Base-by-base conservation (phyloP, 2,797 vertebrate genomes). In the Microtus agrestis region DNA sequence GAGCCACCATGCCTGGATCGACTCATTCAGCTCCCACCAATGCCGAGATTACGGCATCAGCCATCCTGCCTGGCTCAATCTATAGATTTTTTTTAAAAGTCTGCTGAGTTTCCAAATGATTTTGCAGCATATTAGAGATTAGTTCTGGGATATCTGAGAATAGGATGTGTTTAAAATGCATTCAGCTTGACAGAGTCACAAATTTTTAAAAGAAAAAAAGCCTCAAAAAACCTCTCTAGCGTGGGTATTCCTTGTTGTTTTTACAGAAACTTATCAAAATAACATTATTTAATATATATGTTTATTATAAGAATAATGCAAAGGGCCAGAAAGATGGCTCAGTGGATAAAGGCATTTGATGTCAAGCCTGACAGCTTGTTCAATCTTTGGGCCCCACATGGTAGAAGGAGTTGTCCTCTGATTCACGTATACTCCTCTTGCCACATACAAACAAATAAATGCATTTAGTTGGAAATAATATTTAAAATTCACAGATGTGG, bases 261-360 rank as follows among this genome's bases (percentile, higher is more conserved):
- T 86, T 51, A 46, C 29, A 92, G 31, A 13, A 93, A 92, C 77
- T 82, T 71, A 82, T 69, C 67, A 14, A 97, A 93, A 84, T 91
- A 85, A 93, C 92, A 82, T 59, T 80, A 48, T 86, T 93, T 93
- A 40, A 91, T 69, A 74, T 6, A 54, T 8, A 59, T 46, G 25
- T 5, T 29, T 71, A 71, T 54, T 29, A 71, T 54, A 71, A 87
- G 25, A 54, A 71, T n/a, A 48, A 48, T 48, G 15, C 67, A 29
- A 29, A 74, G 37, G 54, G 37, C 27, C 29, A 59, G n/a, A 74
- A 73, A 74, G 51, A 43, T 34, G 69, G 27, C 17, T 74, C 37
- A 40, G 15, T 56, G 17, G 51, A 31, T 74, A 13, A 74, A 74
- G 25, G 9, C 10, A 19, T 29, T 34, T 43, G 37, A 12, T 19